Evolutionary conservation across 1,140 invertebrate species (phyloP), one percentile per base, ranked within the genome.

Genomic region (Drosophila leontia): DNA sequence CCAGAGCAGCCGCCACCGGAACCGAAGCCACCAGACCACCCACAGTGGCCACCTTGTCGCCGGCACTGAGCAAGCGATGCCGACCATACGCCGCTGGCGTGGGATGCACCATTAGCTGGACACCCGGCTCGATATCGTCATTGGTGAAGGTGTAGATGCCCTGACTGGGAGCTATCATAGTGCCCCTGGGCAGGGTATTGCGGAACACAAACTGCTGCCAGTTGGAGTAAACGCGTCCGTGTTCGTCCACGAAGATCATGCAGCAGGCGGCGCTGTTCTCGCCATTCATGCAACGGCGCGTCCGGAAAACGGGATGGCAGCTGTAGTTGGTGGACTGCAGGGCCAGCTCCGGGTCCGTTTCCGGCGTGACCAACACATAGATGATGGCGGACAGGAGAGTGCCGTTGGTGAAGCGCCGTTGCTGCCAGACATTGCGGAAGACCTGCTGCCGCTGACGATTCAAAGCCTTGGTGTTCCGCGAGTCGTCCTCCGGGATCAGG

Each of bases 221-320:
- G 55, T 87, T 92, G 32, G 57, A 44, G 67, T 92, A 92, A 17
- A 92, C 77, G 3, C 91, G 82, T 7, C 75, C 88, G 15, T 81
- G 57, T 35, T 92, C 91, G 55, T 92, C 91, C 9, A 92, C 78
- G 9, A 92, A 92, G 34, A 86, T 71, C 91, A 92, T 92, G 67
- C 91, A 92, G 19, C 91, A 92, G 11, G 78, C 74, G 13, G 76
- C 75, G 35, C 91, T 92, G 47, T 76, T 82, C 15, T 76, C 69
- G 23, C 67, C 64, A 15, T 41, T 62, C 48, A 91, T 57, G 56
- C 91, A 92, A 48, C 82, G 87, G 5, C 91, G 80, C 0, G 91
- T 92, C 7, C 91, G 84, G 23, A 92, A 81, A 29, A 92, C 77
- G 0, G 91, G 91, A 57, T 92, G 91, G 9, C 83, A 86, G 42